phyloP scores from a whole-genome alignment of 2,888 invertebrate species.

The Stenolophus ochropezus region DNA sequence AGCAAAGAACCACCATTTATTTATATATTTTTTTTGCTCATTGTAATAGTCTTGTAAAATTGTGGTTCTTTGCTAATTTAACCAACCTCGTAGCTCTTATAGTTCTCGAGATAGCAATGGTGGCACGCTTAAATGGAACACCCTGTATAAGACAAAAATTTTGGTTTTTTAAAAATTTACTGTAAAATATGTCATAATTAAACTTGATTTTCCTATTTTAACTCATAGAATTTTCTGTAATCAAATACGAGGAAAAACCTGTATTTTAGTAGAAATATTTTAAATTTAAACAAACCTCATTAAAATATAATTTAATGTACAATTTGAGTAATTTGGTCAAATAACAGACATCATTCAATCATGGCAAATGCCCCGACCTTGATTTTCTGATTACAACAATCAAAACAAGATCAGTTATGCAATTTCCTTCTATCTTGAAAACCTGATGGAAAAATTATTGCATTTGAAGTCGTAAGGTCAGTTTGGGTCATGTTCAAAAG shows the following conservation, averaged over 20 bases:
- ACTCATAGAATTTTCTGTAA: background rate
- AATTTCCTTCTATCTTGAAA: background rate
- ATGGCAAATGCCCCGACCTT: background rate
- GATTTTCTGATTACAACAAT: background rate
- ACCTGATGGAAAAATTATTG: background rate
- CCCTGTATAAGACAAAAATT: no score
- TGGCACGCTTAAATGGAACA: no score
- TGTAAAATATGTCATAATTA: background rate
- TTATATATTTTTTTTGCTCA: no score
- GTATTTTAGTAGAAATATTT: background rate
- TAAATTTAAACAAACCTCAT: background rate
- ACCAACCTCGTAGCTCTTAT: no score
- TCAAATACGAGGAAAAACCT: background rate
- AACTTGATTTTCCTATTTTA: background rate
- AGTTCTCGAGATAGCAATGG: no score
- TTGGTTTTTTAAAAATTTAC: no score
- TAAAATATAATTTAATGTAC: background rate
- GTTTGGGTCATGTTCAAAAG: background rate
- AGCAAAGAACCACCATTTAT: no score
- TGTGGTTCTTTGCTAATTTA: no score
- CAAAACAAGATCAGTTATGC: background rate
- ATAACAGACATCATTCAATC: background rate
- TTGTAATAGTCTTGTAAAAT: no score
- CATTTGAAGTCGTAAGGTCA: background rate
- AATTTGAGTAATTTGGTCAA: background rate